Percentiles rank a stretch among this genome's conserved stretches.
phyloP scores from a whole-genome alignment of 2,888 invertebrate species.

The Chrysina gloriosa region DNA sequence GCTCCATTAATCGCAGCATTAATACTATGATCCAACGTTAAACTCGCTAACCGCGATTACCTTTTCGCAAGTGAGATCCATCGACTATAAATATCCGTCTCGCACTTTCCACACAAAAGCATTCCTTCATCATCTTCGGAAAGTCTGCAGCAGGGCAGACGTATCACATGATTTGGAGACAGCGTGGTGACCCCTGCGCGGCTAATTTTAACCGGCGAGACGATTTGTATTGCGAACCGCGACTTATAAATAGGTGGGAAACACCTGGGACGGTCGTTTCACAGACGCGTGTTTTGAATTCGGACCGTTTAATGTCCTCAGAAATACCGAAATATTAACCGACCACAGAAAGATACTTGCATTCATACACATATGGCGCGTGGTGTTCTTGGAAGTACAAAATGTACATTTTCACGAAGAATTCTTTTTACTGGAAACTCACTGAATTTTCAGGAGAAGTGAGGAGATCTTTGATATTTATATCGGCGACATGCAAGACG shows the following conservation, averaged over 20 bases:
- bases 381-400: too few species aligned
- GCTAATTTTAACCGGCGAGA: conserved; percentile 18
- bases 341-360: neutral
- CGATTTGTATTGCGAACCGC: conserved; percentile 6
- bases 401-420: too few species aligned
- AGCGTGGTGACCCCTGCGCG: conserved; percentile 14
- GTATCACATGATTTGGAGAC: conserved; percentile 28
- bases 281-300: neutral
- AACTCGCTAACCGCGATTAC: too few species aligned
- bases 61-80: too few species aligned
- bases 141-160: neutral
- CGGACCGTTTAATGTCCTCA: neutral
- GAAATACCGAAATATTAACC: conserved; percentile 9
- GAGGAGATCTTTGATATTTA: too few species aligned
- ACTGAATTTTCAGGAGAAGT: too few species aligned
- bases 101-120: neutral
- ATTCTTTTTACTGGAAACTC: too few species aligned
- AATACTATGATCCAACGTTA: too few species aligned
- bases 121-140: neutral
- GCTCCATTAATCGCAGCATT: too few species aligned
- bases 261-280: conserved; percentile 14
- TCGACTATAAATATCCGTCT: neutral
- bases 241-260: conserved; percentile 14
- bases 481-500: too few species aligned
- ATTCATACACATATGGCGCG: too few species aligned